Conservation (phyloP, 2,888 invertebrate species). For the Cheilosia pagana region DNA sequence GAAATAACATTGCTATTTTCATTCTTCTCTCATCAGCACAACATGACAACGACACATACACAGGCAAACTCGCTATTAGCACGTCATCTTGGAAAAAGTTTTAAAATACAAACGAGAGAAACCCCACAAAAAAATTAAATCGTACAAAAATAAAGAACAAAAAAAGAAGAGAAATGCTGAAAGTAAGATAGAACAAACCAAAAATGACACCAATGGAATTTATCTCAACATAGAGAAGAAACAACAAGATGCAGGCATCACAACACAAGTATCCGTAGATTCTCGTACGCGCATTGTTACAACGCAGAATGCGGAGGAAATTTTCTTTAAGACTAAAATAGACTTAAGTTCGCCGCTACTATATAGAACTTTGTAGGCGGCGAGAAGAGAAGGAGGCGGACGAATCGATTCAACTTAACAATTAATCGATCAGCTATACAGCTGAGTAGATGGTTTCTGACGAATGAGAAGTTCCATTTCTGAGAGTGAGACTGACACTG, state of each 20-base stretch:
- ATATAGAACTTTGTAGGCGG: not conserved
- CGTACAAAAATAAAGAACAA: constrained; percentile 30
- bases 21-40: constrained; percentile 37
- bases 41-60: constrained; percentile 37
- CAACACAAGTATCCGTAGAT: constrained; percentile 41
- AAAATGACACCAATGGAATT: constrained; percentile 49
- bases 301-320: constrained; percentile 36
- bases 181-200: constrained; percentile 13
- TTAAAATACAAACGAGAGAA: constrained; percentile 14
- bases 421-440: constrained; percentile 56
- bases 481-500: constrained; percentile 29
- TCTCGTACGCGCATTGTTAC: constrained; percentile 19
- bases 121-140: constrained; percentile 8
- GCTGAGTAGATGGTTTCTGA: constrained; percentile 41
- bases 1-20: constrained; percentile 49
- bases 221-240: constrained; percentile 14
- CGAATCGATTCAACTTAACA: constrained; percentile 51
- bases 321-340: constrained; percentile 45
- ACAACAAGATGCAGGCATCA: constrained; percentile 50
- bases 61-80: not conserved
- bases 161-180: not conserved
- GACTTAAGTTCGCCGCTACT: constrained; percentile 8
- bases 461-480: constrained; percentile 28
- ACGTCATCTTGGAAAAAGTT: constrained; percentile 19
- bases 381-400: not conserved